phyloP scores from a whole-genome alignment of 2,113 vertebrate genomes.

The Heloderma charlesbogerti region DNA sequence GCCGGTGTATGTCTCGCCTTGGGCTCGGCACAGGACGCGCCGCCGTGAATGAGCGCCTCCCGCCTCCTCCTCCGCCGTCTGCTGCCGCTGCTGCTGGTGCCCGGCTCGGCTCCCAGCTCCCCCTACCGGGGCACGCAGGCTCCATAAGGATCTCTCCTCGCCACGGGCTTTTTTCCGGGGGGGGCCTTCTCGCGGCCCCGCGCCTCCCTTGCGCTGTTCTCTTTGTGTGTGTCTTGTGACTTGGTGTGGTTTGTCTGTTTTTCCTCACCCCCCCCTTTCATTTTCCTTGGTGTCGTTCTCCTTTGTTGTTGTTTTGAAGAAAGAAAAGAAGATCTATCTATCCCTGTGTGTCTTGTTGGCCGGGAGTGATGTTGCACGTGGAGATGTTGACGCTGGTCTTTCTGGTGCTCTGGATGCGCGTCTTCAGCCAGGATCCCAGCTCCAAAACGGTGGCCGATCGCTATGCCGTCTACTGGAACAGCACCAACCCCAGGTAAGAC shows the following conservation, averaged over 20 bases:
- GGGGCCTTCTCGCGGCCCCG: constrained; percentile 41
- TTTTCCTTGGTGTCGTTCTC: not conserved
- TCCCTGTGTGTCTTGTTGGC: constrained; percentile 56
- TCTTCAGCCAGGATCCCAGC: constrained; percentile 93
- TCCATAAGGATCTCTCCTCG: constrained; percentile 50
- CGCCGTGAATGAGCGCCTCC: constrained; percentile 73
- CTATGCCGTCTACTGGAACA: constrained; percentile 99
- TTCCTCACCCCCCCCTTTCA: not conserved
- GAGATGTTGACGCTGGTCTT: constrained; percentile 92
- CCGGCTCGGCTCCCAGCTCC: constrained; percentile 55
- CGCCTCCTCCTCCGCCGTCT: constrained; percentile 57
- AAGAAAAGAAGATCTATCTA: not conserved
- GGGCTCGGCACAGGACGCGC: constrained; percentile 63
- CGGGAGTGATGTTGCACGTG: constrained; percentile 94
- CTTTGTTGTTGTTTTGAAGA: not conserved
- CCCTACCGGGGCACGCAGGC: constrained; percentile 68
- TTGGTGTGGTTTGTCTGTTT: constrained; percentile 21
- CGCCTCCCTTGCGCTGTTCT: not conserved
- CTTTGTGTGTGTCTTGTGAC: constrained; percentile 17
- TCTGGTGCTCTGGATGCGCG: constrained; percentile 94
- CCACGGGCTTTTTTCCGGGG: constrained; percentile 38
- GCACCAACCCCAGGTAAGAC: constrained; percentile 92
- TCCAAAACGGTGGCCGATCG: constrained; percentile 96
- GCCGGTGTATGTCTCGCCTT: constrained; percentile 74
- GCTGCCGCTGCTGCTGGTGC: constrained; percentile 25